These are phyloP conservation scores for Pseudeuparius sepicola DNA, from an alignment of 2,888 invertebrate species.

Conservation along the genomic window DNA sequence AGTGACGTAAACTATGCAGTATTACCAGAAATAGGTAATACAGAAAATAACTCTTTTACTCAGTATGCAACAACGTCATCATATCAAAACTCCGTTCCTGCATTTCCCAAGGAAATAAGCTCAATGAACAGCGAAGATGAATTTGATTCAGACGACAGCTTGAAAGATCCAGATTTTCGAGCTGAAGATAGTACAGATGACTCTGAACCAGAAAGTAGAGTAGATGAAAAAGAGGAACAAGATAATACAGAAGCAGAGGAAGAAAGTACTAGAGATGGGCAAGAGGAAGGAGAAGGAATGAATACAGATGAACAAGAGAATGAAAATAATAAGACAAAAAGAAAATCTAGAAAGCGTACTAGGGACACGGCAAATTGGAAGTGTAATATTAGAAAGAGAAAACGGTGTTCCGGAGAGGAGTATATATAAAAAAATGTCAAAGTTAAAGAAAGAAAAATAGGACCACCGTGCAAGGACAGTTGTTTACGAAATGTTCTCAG, in stretches of 20 bases:
- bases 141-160: constrained; percentile 5
- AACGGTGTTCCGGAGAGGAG: no score
- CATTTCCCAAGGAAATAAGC: constrained; percentile 1
- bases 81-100: constrained; percentile 1
- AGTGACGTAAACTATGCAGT: constrained; percentile 1
- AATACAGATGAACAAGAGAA: constrained; percentile 2
- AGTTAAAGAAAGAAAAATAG: no score
- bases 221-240: no score
- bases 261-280: neutral
- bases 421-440: no score
- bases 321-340: constrained; percentile 5
- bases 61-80: constrained; percentile 1
- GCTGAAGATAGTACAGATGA: neutral
- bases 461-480: no score
- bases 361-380: no score
- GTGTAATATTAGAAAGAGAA: no score
- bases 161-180: constrained; percentile 5
- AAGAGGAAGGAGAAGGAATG: neutral
- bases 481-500: constrained; percentile 7
- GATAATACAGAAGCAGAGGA: no score
- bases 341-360: no score
- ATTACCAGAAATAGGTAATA: constrained; percentile 3
- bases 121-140: neutral
- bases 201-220: constrained; percentile 4
- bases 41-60: constrained; percentile 1